Conservation (phyloP, 1,140 invertebrate genomes). For the Pseudomyrmex dendroicus region DNA sequence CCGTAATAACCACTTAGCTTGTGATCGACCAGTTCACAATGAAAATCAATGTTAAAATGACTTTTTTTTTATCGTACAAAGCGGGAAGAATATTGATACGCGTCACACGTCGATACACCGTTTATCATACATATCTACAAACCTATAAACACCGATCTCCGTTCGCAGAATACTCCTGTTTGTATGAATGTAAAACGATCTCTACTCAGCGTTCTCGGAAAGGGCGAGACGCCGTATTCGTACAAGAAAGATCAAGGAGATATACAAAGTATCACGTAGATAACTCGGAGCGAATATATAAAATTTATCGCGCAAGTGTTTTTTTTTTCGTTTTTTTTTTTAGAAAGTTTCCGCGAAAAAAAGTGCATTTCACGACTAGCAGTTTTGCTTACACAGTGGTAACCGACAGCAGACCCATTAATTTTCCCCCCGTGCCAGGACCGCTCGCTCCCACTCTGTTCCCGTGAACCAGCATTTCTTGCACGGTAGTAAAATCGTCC, state of each 20-base stretch:
- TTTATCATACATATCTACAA: constrained; percentile 82
- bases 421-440: constrained; percentile 82
- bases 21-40: neutral
- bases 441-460: constrained; percentile 81
- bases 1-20: too few species aligned
- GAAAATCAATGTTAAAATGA: constrained; percentile 12
- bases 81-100: constrained; percentile 21
- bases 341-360: neutral
- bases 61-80: neutral
- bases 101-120: constrained; percentile 15
- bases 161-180: constrained; percentile 29
- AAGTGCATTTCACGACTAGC: too few species aligned
- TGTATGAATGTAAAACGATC: constrained; percentile 64
- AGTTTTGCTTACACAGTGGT: constrained; percentile 84
- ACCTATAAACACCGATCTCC: constrained; percentile 66
- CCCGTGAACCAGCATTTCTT: constrained; percentile 84
- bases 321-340: neutral
- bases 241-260: neutral
- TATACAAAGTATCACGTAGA: constrained; percentile 7
- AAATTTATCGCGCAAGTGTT: neutral
- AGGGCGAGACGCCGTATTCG: neutral
- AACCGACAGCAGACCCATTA: constrained; percentile 85
- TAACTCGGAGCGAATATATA: constrained; percentile 1
- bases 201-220: neutral
- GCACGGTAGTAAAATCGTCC: constrained; percentile 84